These are phyloP conservation scores for Varecia variegata DNA, from an alignment of 2,797 vertebrate genomes.

Conservation along the genomic window DNA sequence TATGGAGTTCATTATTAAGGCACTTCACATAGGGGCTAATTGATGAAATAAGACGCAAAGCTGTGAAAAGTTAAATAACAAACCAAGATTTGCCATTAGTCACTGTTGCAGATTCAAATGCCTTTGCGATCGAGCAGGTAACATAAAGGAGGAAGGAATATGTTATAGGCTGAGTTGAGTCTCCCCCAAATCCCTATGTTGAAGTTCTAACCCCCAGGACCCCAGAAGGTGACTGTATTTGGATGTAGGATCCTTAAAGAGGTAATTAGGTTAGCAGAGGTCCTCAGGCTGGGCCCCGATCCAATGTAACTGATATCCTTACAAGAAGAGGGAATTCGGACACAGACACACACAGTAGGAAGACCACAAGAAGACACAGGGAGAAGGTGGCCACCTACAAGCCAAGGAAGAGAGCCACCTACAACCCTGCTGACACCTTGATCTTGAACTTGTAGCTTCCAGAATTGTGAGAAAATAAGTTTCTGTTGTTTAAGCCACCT, in stretches of 20 bases:
- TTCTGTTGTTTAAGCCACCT: background rate
- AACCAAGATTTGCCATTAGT: background rate
- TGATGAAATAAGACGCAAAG: background rate
- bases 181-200: background rate
- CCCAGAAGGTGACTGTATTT: background rate
- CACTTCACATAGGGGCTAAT: background rate
- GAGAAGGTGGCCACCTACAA: background rate
- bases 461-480: background rate
- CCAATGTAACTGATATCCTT: background rate
- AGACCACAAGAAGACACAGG: background rate
- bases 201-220: background rate
- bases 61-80: background rate
- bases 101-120: background rate
- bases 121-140: background rate
- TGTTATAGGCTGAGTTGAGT: background rate
- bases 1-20: background rate
- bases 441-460: background rate
- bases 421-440: background rate
- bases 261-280: background rate
- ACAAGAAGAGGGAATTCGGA: background rate
- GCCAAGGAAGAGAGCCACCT: background rate
- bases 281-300: background rate
- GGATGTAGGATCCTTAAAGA: background rate
- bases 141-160: background rate
- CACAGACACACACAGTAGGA: background rate